These are phyloP conservation scores for Glaucopsyche alexis DNA, from an alignment of 2,888 invertebrate species.

Conservation along the genomic window DNA sequence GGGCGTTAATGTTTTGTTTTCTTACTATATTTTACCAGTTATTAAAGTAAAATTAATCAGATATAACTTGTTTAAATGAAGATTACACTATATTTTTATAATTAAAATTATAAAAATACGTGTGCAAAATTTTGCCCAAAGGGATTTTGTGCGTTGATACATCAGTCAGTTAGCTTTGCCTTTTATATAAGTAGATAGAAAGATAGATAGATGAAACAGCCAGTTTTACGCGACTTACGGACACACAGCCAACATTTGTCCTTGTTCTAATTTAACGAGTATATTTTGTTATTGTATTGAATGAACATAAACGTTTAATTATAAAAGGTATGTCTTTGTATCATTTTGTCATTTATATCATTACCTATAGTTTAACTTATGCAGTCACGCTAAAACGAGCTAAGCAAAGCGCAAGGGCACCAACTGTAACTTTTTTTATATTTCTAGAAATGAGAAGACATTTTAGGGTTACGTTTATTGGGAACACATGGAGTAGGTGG, in stretches of 20 bases:
- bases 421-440: not conserved
- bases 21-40: not conserved
- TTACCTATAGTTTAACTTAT: not conserved
- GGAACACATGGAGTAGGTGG: constrained; percentile 35
- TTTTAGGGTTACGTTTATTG: constrained; percentile 32
- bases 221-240: too few relatives aligned
- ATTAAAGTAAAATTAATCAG: not conserved
- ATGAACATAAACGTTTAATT: not conserved
- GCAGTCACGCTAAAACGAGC: too few relatives aligned
- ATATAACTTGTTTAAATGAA: not conserved
- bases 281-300: not conserved
- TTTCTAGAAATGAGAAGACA: constrained; percentile 22
- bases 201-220: too few relatives aligned
- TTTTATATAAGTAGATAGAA: too few relatives aligned
- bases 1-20: not conserved
- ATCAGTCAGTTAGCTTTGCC: too few relatives aligned
- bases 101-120: too few relatives aligned
- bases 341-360: not conserved
- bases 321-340: not conserved
- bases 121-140: too few relatives aligned
- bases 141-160: too few relatives aligned
- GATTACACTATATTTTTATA: too few relatives aligned
- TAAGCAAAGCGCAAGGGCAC: not conserved
- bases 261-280: not conserved
- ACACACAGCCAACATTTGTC: too few relatives aligned